Conservation (phyloP, 2,797 vertebrate genomes). For the Paratrypauchen microcephalus region DNA sequence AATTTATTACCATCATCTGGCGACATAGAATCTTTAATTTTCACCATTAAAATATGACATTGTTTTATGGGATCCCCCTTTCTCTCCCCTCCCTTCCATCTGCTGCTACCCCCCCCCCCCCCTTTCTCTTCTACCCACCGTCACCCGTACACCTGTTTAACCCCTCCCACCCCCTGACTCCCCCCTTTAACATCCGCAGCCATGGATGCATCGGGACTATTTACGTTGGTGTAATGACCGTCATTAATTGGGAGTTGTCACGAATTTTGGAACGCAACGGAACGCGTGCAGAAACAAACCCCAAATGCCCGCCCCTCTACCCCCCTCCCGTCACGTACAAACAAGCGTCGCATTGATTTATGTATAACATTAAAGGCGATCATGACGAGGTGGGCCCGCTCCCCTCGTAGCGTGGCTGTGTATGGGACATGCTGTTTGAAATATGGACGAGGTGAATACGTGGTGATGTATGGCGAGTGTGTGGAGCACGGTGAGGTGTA, state of each 20-base stretch:
- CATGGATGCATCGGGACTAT: conserved; percentile 60
- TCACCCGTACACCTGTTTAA: conserved; percentile 27
- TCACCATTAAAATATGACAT: neutral
- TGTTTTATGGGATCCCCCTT: conserved; percentile 2
- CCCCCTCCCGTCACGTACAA: conserved; percentile 1
- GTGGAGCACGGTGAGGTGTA: conserved; percentile 16
- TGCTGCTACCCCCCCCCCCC: conserved; percentile 23
- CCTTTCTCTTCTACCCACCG: neutral
- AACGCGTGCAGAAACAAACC: conserved; percentile 29
- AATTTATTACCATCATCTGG: neutral
- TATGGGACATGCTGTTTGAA: conserved; percentile 55
- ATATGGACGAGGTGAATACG: conserved; percentile 60
- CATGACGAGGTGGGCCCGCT: conserved; percentile 65
- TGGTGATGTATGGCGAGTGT: conserved; percentile 41
- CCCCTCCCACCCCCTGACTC: conserved; percentile 1
- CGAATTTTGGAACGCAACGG: conserved; percentile 53
- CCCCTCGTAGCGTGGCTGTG: conserved; percentile 48
- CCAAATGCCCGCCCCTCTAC: neutral
- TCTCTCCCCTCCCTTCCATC: conserved; percentile 14
- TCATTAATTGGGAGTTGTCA: conserved; percentile 72
- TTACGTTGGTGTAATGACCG: conserved; percentile 72
- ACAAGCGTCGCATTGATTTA: conserved; percentile 61
- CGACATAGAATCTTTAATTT: neutral
- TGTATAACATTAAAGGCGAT: conserved; percentile 77
- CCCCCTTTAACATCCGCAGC: conserved; percentile 60